Evolutionary conservation across 2,113 vertebrate genomes (phyloP).

Genomic region (Sorex araneus): DNA sequence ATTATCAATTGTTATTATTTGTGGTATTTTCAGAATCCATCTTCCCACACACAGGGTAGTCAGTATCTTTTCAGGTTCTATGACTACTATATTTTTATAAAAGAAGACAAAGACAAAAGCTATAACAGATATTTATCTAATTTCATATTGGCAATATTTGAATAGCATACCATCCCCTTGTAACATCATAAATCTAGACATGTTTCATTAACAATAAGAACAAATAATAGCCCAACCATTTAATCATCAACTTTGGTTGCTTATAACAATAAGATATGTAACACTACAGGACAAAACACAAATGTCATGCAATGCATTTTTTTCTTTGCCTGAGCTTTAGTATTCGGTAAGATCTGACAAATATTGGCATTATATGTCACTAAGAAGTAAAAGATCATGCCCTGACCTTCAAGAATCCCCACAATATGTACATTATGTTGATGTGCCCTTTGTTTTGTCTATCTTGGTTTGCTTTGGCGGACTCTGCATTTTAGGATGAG

Average conservation of each 20-base stretch:
- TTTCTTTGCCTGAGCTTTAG: slow-evolving; percentile 83
- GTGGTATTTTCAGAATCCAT: neutral
- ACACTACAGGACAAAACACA: slow-evolving; percentile 85
- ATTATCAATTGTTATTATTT: slow-evolving; percentile 1
- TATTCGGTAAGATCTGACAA: slow-evolving; percentile 89
- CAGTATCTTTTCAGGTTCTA: neutral
- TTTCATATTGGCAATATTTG: slow-evolving; percentile 2
- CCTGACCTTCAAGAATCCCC: slow-evolving; percentile 91
- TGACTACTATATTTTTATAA: neutral
- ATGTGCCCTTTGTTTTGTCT: slow-evolving; percentile 92
- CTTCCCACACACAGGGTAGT: slow-evolving; percentile 13
- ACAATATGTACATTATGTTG: slow-evolving; percentile 91
- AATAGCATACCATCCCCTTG: neutral
- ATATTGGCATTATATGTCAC: slow-evolving; percentile 92
- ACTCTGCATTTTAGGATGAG: slow-evolving; percentile 80
- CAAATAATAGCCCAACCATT: slow-evolving; percentile 38
- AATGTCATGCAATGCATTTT: slow-evolving; percentile 86
- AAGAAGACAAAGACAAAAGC: neutral
- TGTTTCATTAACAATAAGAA: neutral
- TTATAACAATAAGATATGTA: slow-evolving; percentile 82
- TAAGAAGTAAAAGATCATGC: slow-evolving; percentile 90
- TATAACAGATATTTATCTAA: slow-evolving; percentile 33
- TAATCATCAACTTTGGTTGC: slow-evolving; percentile 62
- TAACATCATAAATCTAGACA: slow-evolving; percentile 34
- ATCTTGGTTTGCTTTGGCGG: slow-evolving; percentile 85